Evolutionary conservation across 1,140 invertebrate species (phyloP), one percentile per base, ranked within the genome.

Genomic region (Propsilocerus akamusi): DNA sequence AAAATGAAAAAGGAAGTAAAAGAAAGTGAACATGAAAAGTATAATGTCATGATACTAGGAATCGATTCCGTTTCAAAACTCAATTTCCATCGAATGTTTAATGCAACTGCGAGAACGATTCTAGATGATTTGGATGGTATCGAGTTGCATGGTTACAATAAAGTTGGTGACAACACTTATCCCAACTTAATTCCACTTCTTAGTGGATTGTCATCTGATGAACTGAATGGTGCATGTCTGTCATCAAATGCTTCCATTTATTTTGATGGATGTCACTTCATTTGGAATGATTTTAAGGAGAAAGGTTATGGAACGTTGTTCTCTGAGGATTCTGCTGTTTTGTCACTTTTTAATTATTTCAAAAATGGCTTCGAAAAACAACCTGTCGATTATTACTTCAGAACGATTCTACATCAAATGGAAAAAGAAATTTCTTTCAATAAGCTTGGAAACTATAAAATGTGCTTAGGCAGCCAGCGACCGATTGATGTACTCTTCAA

Each of bases 11-110:
- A 41, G 3, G 17, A 41, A 17, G 14, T 17, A 7, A 17, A 37
- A 14, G 34, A 41, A 41, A 41, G 22, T 41, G 22, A 20, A 8
- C 5, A n/a, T 41, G 34, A 41, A 4, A 41, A 41, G 17, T 41
- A 41, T 20, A 83, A 77, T 54, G 71, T 95, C 0, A 68, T 93
- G 22, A 68, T 94, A 10, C 61, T 93, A n/a, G 90, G 90, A 0
- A 71, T 94, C 12, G 89, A 93, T 60, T 81, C 85, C 1, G 74
- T 92, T 2, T 94, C 89, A 0, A 72, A 86, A 46, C 68, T 91
- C 47, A 91, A 93, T 66, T 81, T 90, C 51, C 74, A 83, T 41
- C 73, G 88, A 20, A 81, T 85, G 51, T 83, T 92, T 80, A 81
- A 80, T 0, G 72, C 73, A 56, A 86, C 85, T 0, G 62, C 75